A percentile compares a stretch with the other conserved stretches of the same genome.
Conservation (phyloP, 1,140 invertebrate genomes). For the Papilio glaucus region DNA sequence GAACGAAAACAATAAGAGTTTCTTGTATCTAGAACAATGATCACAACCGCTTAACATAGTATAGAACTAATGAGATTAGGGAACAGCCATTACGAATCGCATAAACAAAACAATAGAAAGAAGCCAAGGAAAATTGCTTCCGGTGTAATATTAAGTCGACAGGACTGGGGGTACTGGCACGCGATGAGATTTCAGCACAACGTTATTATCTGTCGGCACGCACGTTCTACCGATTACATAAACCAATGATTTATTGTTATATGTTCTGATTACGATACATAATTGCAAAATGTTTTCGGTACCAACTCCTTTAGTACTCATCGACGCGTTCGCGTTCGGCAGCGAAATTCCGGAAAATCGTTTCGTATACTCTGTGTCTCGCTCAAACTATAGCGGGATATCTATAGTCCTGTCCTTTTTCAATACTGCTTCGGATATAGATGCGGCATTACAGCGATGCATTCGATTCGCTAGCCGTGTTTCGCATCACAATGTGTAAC, state of each 20-base stretch:
- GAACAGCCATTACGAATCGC: background rate
- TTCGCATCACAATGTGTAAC: too few species aligned
- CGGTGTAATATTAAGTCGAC: slow-evolving; percentile 24
- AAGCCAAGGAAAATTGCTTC: slow-evolving; percentile 28
- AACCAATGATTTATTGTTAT: background rate
- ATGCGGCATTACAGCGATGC: too few species aligned
- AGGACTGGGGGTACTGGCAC: background rate
- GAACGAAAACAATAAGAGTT: background rate
- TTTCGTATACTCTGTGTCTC: too few species aligned
- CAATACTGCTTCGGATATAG: too few species aligned
- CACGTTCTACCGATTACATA: slow-evolving; percentile 1
- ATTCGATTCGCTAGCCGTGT: too few species aligned
- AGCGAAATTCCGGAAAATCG: too few species aligned
- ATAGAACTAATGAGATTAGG: slow-evolving; percentile 15
- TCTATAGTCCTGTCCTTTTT: too few species aligned
- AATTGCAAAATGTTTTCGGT: background rate
- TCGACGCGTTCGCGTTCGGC: too few species aligned
- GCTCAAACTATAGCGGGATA: too few species aligned
- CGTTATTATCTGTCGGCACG: slow-evolving; percentile 23
- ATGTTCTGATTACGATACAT: background rate
- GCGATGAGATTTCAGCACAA: slow-evolving; percentile 26
- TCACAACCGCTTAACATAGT: background rate
- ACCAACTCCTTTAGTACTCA: too few species aligned
- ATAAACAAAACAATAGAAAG: slow-evolving; percentile 34
- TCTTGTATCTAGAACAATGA: background rate